Base-by-base conservation (phyloP, 2,888 invertebrate species). In the Criorhina ranunculi region DNA sequence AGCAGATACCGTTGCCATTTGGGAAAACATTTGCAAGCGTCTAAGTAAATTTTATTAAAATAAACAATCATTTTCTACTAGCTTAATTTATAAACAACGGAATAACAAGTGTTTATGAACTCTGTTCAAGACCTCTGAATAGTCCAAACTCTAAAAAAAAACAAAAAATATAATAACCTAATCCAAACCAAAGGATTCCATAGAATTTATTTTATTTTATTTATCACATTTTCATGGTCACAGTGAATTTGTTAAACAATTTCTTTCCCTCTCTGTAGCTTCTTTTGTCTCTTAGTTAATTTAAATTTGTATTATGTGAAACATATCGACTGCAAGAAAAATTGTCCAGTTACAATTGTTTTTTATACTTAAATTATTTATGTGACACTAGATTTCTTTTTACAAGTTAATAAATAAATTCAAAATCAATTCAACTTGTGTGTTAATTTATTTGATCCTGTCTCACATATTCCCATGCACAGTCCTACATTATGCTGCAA, bases 11-110 rank as follows among this genome's bases (percentile, higher is more conserved):
- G 76, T 87, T 87, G 86, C 88, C 88, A 78, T 88, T 88, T 87
- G 88, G 89, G 83, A 89, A 89, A 88, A 87, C 89, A 88, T 88
- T 89, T 88, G 88, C 89, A 86, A 88, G 87, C 78, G 88, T 87
- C 76, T 88, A 88, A 87, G 42, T 59, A 60, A 62, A 37, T 53
- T 35, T 37, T 19, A 19, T 2, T 17, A 29, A 29, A 55, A 33
- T 11, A n/a, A 6, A 35, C 24, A n/a, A 19, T 57, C 4, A 51
- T 24, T 40, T 59, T 59, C 37, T 24, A 44, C 15, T 55, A 64
- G 64, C 33, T 8, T 40, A 60, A 60, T 40, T 60, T 62, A 57
- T 35, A 40, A 44, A 5, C 24, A 40, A 72, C 37, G 31, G 31
- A 31, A 7, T 33, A 1, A 12, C 9, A 9, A 55, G 5, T 33